These are phyloP conservation scores for Alca torda DNA, from an alignment of 2,797 vertebrate species.

Conservation along the genomic window DNA sequence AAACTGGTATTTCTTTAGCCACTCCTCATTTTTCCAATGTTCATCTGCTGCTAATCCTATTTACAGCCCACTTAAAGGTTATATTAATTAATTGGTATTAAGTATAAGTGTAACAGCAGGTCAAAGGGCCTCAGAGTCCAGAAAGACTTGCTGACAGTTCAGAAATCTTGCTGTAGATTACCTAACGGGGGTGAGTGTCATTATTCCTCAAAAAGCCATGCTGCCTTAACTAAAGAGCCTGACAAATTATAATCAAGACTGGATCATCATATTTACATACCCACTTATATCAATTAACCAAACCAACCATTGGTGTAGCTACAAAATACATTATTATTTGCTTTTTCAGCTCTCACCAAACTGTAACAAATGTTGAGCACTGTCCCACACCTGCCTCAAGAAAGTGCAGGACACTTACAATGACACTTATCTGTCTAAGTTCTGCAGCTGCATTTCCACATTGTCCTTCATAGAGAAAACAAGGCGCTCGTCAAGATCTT, in stretches of 20 bases:
- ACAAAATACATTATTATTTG: neutral
- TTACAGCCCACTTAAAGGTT: neutral
- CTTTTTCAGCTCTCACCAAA: neutral
- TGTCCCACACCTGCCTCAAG: neutral
- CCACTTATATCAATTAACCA: neutral
- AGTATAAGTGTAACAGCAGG: neutral
- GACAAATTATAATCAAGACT: neutral
- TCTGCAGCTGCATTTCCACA: neutral
- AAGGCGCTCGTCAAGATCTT: neutral
- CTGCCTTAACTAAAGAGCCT: neutral
- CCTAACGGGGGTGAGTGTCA: fast-evolving
- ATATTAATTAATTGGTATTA: neutral
- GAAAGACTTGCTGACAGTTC: neutral
- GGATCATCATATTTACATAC: neutral
- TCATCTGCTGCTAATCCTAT: neutral
- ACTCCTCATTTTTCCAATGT: neutral
- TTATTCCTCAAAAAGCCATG: neutral
- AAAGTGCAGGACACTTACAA: neutral
- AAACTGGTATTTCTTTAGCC: neutral
- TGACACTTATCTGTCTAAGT: neutral
- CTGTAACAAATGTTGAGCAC: neutral
- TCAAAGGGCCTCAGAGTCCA: neutral
- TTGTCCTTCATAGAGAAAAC: fast-evolving
- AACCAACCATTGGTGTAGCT: neutral
- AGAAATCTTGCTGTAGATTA: neutral